Percentiles rank a stretch among this genome's conserved stretches.
Conservation (phyloP, 2,888 invertebrate genomes). For the Mesorhabditis sp. region DNA sequence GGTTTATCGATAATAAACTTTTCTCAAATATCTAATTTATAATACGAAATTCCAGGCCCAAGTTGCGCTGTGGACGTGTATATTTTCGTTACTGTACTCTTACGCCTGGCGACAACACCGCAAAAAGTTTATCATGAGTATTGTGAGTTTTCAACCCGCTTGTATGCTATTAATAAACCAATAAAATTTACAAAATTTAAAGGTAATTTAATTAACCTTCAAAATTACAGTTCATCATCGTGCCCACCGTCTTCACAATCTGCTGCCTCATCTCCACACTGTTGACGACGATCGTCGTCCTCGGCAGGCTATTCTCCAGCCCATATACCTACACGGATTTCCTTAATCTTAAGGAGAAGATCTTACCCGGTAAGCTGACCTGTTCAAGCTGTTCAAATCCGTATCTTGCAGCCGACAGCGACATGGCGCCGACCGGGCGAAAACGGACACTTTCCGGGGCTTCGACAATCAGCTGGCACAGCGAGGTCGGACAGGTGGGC, state of each 20-base stretch:
- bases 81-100: constrained; percentile 50
- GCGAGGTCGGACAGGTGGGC: constrained; percentile 16
- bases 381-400: too few relatives aligned
- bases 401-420: constrained; percentile 14
- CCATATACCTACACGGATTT: constrained; percentile 36
- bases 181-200: too few relatives aligned
- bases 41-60: constrained; percentile 41
- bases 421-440: constrained; percentile 12
- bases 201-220: too few relatives aligned
- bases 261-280: constrained; percentile 47
- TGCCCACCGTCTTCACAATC: constrained; percentile 49
- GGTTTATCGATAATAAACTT: too few relatives aligned
- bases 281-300: constrained; percentile 47
- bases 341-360: constrained; percentile 12
- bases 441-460: constrained; percentile 32
- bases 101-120: constrained; percentile 56
- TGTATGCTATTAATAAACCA: too few relatives aligned
- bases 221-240: constrained; percentile 44
- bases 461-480: constrained; percentile 20
- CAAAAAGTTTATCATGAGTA: constrained; percentile 52
- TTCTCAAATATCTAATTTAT: background rate
- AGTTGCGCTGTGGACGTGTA: constrained; percentile 53
- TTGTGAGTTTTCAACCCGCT: constrained; percentile 26
- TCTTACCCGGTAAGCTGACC: background rate
- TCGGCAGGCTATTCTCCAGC: constrained; percentile 38